phyloP scores from a whole-genome alignment of 2,888 invertebrate species.

The Oscheius onirici region DNA sequence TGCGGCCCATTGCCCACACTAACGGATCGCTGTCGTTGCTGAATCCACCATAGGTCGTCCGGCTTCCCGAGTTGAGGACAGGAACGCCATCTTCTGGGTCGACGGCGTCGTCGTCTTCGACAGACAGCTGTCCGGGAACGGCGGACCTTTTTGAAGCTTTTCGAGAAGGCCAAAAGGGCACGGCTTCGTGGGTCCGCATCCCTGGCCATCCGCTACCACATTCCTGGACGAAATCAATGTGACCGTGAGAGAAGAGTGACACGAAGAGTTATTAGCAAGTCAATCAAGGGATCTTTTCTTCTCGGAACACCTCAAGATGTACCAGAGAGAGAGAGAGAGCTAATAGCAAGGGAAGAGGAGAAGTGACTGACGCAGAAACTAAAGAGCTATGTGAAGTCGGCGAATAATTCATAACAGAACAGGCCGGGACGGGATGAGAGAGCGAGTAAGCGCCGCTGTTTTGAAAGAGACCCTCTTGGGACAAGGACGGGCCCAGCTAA shows the following conservation, averaged over 20 bases:
- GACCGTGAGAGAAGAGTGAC: conserved; percentile 19
- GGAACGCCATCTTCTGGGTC: conserved; percentile 38
- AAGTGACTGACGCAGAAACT: neutral
- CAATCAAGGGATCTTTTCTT: neutral
- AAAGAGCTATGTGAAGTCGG: conserved; percentile 25
- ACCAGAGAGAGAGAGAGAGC: conserved; percentile 5
- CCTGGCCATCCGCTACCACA: conserved; percentile 32
- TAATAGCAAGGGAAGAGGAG: neutral
- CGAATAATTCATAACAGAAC: conserved; percentile 3
- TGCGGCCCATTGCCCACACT: conserved; percentile 28
- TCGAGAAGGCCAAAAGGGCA: conserved; percentile 67
- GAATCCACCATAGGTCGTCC: conserved; percentile 28
- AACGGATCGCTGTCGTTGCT: conserved; percentile 42
- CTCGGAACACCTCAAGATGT: neutral
- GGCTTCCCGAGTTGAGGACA: conserved; percentile 32
- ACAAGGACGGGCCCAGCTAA: no score
- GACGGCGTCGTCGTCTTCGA: conserved; percentile 48
- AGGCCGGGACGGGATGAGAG: conserved; percentile 12
- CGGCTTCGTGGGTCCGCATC: conserved; percentile 40
- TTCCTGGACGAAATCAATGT: neutral
- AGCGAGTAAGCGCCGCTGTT: neutral
- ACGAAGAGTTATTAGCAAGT: conserved; percentile 21
- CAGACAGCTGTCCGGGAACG: conserved; percentile 44
- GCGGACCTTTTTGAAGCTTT: conserved; percentile 69
- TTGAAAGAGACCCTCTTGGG: no score